Evolutionary conservation across 2,113 vertebrate genomes (phyloP).

Genomic region (Aleadryas rufinucha): DNA sequence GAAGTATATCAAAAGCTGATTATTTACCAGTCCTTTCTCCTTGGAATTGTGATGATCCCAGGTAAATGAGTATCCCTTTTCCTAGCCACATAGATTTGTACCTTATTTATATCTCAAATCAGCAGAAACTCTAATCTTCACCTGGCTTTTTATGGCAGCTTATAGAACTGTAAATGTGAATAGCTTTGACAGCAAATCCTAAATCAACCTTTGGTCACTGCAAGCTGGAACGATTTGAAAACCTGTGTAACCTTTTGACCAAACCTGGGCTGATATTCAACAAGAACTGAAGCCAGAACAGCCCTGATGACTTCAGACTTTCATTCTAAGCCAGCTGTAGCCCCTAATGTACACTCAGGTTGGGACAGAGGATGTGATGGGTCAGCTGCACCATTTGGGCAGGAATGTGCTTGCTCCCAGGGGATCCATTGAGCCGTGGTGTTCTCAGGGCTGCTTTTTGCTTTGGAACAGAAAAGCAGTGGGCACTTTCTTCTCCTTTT

Average conservation of each 20-base stretch:
- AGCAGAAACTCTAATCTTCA: background rate
- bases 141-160: conserved; percentile 13
- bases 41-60: background rate
- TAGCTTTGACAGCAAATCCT: background rate
- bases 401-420: background rate
- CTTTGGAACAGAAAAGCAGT: background rate
- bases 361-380: conserved; percentile 8
- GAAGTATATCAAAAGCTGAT: background rate
- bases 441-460: background rate
- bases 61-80: background rate
- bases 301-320: conserved; percentile 17
- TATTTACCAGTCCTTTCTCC: background rate
- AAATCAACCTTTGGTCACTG: conserved; percentile 21
- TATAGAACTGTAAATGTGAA: background rate
- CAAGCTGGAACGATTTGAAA: conserved; percentile 8
- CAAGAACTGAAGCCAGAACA: conserved; percentile 2
- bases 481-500: background rate
- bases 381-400: conserved; percentile 12
- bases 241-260: conserved; percentile 41
- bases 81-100: background rate
- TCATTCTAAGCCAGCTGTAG: conserved; percentile 6
- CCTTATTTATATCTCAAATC: background rate
- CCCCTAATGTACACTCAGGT: background rate
- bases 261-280: conserved; percentile 44
- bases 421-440: background rate